These are phyloP conservation scores for Epicampocera succincta DNA, from an alignment of 2,888 invertebrate species.

Conservation along the genomic window DNA sequence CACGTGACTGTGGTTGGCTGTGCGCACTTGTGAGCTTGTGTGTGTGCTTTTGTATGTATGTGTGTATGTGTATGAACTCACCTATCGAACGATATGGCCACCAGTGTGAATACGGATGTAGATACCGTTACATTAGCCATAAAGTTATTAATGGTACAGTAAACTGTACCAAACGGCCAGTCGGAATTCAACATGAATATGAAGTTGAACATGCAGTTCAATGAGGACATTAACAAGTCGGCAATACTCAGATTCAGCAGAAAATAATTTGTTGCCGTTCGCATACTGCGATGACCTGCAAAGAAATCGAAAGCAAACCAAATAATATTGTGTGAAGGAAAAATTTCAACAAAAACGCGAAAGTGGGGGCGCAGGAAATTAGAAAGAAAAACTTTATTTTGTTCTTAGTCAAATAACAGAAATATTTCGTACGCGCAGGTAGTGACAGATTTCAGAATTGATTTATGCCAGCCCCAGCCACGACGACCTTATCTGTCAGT, in stretches of 20 bases:
- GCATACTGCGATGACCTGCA: constrained; percentile 90
- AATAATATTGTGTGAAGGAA: not conserved
- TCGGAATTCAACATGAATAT: constrained; percentile 92
- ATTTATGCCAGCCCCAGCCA: too few relatives aligned
- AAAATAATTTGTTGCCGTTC: constrained; percentile 96
- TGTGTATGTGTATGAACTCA: constrained; percentile 80
- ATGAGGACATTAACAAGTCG: constrained; percentile 92
- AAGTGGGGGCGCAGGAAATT: too few relatives aligned
- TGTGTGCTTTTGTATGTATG: not conserved
- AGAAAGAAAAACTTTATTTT: too few relatives aligned
- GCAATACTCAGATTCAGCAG: constrained; percentile 93
- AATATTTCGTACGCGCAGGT: too few relatives aligned
- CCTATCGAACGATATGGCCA: constrained; percentile 97
- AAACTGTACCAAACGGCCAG: constrained; percentile 94
- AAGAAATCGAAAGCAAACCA: constrained; percentile 4
- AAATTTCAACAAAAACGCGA: not conserved
- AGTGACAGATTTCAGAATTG: too few relatives aligned
- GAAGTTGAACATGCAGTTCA: constrained; percentile 95
- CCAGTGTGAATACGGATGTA: constrained; percentile 96
- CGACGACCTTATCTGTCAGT: too few relatives aligned
- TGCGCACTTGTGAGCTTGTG: constrained; percentile 76
- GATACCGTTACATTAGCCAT: constrained; percentile 95
- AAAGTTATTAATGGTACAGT: constrained; percentile 95
- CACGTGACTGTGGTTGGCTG: constrained; percentile 85
- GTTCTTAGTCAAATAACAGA: too few relatives aligned